A percentile compares a stretch with the other conserved stretches of the same genome.
phyloP scores from a whole-genome alignment of 2,797 vertebrate species.

The Platalea minor region DNA sequence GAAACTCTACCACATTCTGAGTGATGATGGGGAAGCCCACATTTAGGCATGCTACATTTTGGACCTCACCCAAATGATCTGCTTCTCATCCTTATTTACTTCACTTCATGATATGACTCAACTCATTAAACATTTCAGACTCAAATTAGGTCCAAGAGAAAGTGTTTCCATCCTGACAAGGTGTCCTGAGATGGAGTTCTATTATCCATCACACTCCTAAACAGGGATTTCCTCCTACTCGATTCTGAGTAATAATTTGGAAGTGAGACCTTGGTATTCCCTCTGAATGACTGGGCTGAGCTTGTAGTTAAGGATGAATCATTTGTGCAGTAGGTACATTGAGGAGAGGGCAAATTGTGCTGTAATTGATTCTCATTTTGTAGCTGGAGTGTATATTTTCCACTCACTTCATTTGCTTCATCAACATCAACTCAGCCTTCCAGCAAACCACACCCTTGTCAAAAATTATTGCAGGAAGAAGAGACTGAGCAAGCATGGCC shows the following conservation, averaged over 20 bases:
- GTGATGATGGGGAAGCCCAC: neutral
- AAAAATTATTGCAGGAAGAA: slow-evolving; percentile 41
- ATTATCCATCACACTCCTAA: slow-evolving; percentile 59
- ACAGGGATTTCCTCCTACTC: slow-evolving; percentile 74
- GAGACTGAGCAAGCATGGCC: slow-evolving; percentile 1
- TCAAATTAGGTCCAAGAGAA: slow-evolving; percentile 51
- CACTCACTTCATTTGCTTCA: slow-evolving; percentile 45
- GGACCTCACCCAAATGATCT: slow-evolving; percentile 47
- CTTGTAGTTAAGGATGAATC: slow-evolving; percentile 68
- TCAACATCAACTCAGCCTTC: slow-evolving; percentile 35
- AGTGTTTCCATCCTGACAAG: slow-evolving; percentile 63
- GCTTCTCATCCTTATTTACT: slow-evolving; percentile 68
- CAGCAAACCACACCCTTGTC: slow-evolving; percentile 25
- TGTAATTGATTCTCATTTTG: slow-evolving; percentile 30
- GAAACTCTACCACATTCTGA: slow-evolving; percentile 22
- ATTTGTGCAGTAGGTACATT: slow-evolving; percentile 28
- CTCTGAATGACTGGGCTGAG: slow-evolving; percentile 52
- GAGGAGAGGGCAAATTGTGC: neutral
- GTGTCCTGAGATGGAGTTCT: slow-evolving; percentile 56
- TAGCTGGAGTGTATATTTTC: slow-evolving; percentile 41
- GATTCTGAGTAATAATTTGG: slow-evolving; percentile 73
- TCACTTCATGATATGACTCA: slow-evolving; percentile 69
- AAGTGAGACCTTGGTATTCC: slow-evolving; percentile 68
- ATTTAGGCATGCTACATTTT: slow-evolving; percentile 56
- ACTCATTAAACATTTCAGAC: slow-evolving; percentile 67